Evolutionary conservation across 30 jellyfish, hydroid and myxozoan genomes (phyloP).

Genomic region (Euphysa ruthae): DNA sequence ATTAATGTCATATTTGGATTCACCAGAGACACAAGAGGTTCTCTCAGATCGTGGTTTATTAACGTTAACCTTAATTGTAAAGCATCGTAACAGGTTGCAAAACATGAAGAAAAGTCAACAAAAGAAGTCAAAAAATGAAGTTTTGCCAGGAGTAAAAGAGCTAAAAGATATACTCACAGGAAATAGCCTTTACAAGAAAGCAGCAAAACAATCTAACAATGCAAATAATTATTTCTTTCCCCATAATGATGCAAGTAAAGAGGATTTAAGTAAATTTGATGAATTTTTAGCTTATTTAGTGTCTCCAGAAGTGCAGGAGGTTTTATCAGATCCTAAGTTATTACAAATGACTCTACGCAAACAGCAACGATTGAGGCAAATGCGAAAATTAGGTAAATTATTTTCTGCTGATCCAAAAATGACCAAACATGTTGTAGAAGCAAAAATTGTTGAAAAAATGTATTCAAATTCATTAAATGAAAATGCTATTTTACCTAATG

Average conservation of each 20-base stretch:
- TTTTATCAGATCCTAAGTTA: conserved; percentile 20
- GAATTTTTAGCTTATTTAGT: conserved; percentile 5
- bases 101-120: no score
- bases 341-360: neutral
- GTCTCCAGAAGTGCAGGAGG: conserved; percentile 20
- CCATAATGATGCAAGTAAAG: no score
- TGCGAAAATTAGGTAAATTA: neutral
- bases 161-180: no score
- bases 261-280: conserved; percentile 3
- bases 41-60: conserved; percentile 18
- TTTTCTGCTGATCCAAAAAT: neutral
- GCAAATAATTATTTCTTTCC: no score
- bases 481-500: neutral
- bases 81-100: no score
- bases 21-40: conserved; percentile 23
- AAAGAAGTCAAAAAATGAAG: no score
- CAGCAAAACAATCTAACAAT: no score
- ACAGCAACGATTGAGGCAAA: neutral
- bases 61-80: neutral
- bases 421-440: neutral
- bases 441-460: neutral
- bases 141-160: no score
- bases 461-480: neutral
- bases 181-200: no score
- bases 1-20: conserved; percentile 13